Conservation (phyloP, 2,797 vertebrate genomes). For the Lithobates pipiens region DNA sequence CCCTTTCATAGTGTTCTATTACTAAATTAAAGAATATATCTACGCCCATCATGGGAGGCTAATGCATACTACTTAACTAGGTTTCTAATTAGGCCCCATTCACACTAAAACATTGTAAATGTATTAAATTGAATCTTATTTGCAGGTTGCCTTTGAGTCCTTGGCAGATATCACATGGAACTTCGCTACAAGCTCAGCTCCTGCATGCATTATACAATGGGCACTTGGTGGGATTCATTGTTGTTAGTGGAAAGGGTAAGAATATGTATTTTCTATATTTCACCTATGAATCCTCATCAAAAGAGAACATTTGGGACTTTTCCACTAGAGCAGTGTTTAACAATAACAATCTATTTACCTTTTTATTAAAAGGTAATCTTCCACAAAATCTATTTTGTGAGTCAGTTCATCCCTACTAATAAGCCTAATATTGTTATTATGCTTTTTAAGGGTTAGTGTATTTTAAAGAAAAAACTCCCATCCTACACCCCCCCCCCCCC, state of each 20-base stretch:
- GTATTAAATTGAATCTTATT: background rate
- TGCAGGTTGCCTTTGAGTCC: background rate
- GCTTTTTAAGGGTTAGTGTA: no score
- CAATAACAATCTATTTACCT: no score
- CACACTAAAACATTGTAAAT: background rate
- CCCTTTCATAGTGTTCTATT: constrained; percentile 54
- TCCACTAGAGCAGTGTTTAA: no score
- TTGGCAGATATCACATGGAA: background rate
- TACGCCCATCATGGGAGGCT: constrained; percentile 16
- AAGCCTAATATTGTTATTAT: no score
- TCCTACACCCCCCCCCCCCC: no score
- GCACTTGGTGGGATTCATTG: background rate
- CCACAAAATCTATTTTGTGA: no score
- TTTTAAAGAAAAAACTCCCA: no score
- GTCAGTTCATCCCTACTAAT: no score
- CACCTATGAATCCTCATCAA: no score
- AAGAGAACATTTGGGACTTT: no score
- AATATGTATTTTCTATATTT: background rate
- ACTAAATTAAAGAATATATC: constrained; percentile 28
- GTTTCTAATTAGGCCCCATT: background rate
- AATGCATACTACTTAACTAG: background rate
- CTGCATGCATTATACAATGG: no score
- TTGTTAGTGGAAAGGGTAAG: background rate
- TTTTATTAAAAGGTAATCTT: no score
- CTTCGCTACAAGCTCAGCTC: background rate